Percentiles rank a stretch among this genome's conserved stretches.
These are phyloP conservation scores for Apamea monoglypha DNA, from an alignment of 2,888 invertebrate species.

Conservation along the genomic window DNA sequence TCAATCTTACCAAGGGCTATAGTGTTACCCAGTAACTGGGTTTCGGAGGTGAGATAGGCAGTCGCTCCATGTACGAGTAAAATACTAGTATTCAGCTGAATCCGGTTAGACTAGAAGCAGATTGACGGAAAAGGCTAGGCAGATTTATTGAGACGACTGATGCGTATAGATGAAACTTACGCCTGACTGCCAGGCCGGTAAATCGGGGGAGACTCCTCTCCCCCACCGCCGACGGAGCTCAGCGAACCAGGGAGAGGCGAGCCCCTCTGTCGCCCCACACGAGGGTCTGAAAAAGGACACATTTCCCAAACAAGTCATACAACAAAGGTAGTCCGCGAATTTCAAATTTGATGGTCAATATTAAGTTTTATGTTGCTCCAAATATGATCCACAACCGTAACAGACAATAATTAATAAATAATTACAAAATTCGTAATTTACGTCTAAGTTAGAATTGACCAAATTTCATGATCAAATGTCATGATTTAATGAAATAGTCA, in stretches of 20 bases:
- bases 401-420: too few species aligned
- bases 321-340: background rate
- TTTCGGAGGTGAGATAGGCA: background rate
- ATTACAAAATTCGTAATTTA: too few species aligned
- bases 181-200: slow-evolving; percentile 86
- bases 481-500: background rate
- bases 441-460: background rate
- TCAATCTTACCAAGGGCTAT: too few species aligned
- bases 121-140: background rate
- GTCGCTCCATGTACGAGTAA: background rate
- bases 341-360: too few species aligned
- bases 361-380: background rate
- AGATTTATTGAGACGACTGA: background rate
- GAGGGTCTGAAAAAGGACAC: slow-evolving; percentile 63
- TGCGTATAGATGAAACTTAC: slow-evolving; percentile 69
- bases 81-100: background rate
- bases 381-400: background rate
- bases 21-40: too few species aligned
- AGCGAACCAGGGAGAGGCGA: slow-evolving; percentile 81
- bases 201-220: slow-evolving; percentile 82
- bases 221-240: slow-evolving; percentile 81
- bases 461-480: too few species aligned
- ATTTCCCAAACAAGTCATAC: background rate
- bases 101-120: background rate
- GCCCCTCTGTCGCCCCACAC: slow-evolving; percentile 64